Evolutionary conservation across 2,888 invertebrate genomes (phyloP).

Genomic region (Bombylius discolor): DNA sequence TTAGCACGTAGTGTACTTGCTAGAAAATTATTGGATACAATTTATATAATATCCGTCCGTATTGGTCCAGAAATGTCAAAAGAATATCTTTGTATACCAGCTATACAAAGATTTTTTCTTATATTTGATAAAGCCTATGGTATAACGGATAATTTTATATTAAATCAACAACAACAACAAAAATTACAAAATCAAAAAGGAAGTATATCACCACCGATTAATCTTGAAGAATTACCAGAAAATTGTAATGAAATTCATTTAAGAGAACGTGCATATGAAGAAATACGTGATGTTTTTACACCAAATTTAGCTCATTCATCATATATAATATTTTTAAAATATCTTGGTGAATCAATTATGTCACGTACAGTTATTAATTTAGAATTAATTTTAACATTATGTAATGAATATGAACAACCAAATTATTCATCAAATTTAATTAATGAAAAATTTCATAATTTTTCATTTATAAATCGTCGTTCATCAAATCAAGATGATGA

Average conservation of each 20-base stretch:
- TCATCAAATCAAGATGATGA: constrained; percentile 9
- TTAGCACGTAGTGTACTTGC: constrained; percentile 61
- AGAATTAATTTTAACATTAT: constrained; percentile 61
- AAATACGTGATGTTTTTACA: constrained; percentile 70
- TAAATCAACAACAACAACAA: constrained; percentile 20
- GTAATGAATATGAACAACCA: constrained; percentile 56
- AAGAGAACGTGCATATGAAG: constrained; percentile 48
- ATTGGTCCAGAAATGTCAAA: constrained; percentile 67
- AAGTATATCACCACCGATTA: constrained; percentile 45
- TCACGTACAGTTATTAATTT: constrained; percentile 63
- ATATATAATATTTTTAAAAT: constrained; percentile 61
- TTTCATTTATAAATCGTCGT: background rate
- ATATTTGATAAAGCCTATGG: constrained; percentile 58
- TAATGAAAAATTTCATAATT: constrained; percentile 4
- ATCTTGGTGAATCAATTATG: constrained; percentile 57
- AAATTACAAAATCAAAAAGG: constrained; percentile 40
- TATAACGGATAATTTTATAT: constrained; percentile 23
- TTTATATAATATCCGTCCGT: constrained; percentile 65
- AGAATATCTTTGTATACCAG: constrained; percentile 56
- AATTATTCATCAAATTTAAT: constrained; percentile 21
- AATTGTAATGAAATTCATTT: constrained; percentile 6
- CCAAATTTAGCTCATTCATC: constrained; percentile 72
- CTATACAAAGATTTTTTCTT: constrained; percentile 61
- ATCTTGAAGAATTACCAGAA: background rate
- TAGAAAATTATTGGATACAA: constrained; percentile 66